A percentile compares a stretch with the other conserved stretches of the same genome.
phyloP scores from a whole-genome alignment of 2,888 invertebrate species.

The Apodemia hepburni region DNA sequence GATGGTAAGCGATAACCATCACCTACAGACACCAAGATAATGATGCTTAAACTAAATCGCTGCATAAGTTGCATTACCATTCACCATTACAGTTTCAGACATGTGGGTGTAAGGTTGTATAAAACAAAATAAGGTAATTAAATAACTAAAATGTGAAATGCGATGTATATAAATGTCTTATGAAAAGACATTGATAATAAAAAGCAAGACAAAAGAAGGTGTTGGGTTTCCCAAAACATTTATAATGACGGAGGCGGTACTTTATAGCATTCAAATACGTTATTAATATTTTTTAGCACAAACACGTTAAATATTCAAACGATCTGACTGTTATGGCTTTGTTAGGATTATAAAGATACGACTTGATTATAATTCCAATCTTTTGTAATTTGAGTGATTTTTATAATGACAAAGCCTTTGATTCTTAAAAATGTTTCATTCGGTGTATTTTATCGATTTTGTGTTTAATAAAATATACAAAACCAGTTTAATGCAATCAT shows the following conservation, averaged over 20 bases:
- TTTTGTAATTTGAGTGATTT: not conserved
- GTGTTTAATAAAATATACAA: conserved; percentile 9
- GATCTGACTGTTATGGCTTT: conserved; percentile 5
- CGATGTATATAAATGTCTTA: not conserved
- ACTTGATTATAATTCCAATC: not conserved
- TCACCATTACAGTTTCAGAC: too few relatives aligned
- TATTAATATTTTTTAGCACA: conserved; percentile 14
- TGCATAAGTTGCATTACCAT: too few relatives aligned
- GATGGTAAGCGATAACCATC: too few relatives aligned
- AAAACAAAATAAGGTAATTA: not conserved
- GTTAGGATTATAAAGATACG: conserved; percentile 14
- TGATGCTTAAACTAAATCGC: too few relatives aligned
- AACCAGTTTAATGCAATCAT: conserved; percentile 14
- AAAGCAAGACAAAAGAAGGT: conserved; percentile 1
- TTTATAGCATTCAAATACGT: conserved; percentile 5
- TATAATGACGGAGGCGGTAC: conserved; percentile 8
- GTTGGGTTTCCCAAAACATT: conserved; percentile 7
- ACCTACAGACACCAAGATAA: too few relatives aligned
- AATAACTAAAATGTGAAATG: not conserved
- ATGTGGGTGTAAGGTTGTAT: not conserved
- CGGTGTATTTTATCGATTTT: not conserved
- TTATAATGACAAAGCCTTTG: not conserved
- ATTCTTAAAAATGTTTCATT: not conserved
- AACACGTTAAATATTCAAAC: conserved; percentile 9
- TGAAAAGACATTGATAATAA: conserved; percentile 3